phyloP scores from a whole-genome alignment of 2,797 vertebrate genomes.

The Muraenolepis orangiensis region DNA sequence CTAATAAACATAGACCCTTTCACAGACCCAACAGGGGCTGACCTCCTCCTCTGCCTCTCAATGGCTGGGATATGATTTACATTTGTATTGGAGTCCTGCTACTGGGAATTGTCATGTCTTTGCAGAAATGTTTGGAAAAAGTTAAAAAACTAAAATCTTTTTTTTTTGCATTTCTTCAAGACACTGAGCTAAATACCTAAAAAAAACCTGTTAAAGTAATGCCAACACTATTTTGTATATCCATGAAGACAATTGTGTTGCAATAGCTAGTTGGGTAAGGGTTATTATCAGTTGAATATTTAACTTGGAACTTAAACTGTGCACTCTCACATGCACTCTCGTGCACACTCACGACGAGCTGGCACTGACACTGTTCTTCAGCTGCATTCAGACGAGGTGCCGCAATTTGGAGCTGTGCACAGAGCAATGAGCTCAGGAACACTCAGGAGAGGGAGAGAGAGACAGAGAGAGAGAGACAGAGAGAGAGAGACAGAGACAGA shows the following conservation, averaged over 20 bases:
- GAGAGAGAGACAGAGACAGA: neutral
- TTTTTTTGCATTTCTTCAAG: neutral
- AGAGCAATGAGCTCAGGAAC: constrained; percentile 45
- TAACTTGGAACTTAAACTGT: too few species aligned
- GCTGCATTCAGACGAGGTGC: constrained; percentile 40
- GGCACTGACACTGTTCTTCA: constrained; percentile 35
- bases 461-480: constrained; percentile 1
- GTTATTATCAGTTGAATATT: neutral
- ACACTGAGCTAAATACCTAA: neutral
- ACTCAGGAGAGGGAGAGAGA: constrained; percentile 16
- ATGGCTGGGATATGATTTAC: neutral
- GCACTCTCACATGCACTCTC: too few species aligned
- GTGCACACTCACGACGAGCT: neutral
- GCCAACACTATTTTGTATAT: neutral
- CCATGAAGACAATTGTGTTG: neutral
- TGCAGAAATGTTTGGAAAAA: neutral
- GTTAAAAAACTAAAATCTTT: neutral
- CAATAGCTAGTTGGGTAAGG: too few species aligned
- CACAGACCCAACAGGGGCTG: neutral
- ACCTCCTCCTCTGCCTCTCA: neutral
- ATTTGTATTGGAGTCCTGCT: neutral
- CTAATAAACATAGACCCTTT: constrained; percentile 30
- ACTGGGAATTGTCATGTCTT: neutral
- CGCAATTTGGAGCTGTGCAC: constrained; percentile 22
- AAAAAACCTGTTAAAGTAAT: neutral